phyloP scores from a whole-genome alignment of 2,888 invertebrate genomes.

The Monoplex corrugatus region DNA sequence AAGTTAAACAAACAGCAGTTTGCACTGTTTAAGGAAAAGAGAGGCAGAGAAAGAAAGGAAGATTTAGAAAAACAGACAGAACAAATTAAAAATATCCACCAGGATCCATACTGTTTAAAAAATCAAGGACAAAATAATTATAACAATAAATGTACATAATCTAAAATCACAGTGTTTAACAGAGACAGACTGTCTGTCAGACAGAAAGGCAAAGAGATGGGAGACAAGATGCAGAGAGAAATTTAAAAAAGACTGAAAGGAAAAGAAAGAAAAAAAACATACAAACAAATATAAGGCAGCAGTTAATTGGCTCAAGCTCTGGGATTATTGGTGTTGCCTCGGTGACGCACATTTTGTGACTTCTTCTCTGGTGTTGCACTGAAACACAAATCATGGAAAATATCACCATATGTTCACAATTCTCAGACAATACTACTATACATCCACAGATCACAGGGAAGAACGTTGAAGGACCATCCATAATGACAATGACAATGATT shows the following conservation, averaged over 20 bases:
- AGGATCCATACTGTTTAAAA: too few relatives aligned
- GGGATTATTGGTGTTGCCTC: slow-evolving; percentile 49
- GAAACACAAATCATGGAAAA: slow-evolving; percentile 39
- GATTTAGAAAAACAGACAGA: too few relatives aligned
- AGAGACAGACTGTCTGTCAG: slow-evolving; percentile 5
- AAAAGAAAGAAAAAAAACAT: background rate
- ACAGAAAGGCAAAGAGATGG: background rate
- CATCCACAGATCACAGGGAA: too few relatives aligned
- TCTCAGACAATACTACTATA: too few relatives aligned
- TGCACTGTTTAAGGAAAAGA: too few relatives aligned
- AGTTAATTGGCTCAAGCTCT: slow-evolving; percentile 4
- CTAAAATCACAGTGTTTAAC: background rate
- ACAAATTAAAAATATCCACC: too few relatives aligned
- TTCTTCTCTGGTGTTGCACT: slow-evolving; percentile 49
- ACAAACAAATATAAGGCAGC: background rate
- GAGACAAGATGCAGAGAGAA: background rate
- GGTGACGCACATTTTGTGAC: slow-evolving; percentile 48
- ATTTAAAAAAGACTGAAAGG: background rate
- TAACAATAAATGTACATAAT: background rate
- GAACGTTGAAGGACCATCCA: too few relatives aligned
- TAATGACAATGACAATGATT: too few relatives aligned
- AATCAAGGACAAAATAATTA: background rate
- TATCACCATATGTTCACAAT: too few relatives aligned
- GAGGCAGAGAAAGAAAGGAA: background rate
- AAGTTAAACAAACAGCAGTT: too few relatives aligned